Base-by-base conservation (phyloP, 2,888 invertebrate species). In the Hyles lineata region DNA sequence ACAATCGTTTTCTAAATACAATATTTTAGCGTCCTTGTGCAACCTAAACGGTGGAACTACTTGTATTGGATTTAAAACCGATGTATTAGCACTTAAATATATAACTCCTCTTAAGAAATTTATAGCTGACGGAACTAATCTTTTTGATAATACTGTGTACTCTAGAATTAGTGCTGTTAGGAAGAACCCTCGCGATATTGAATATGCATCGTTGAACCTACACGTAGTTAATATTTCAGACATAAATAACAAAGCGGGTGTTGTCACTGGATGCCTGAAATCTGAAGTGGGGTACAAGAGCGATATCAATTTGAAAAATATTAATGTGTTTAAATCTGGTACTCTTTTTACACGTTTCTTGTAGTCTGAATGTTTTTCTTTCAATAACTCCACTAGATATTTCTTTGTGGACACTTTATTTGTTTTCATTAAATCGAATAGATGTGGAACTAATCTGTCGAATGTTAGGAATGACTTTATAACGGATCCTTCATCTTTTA, bases 231-330 rank as follows among this genome's bases (percentile, higher is more conserved):
- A 89, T 83, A 98, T 97, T 88, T 98, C 97, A 59, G 97, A 96
- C 91, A 99, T 97, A 80, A 98, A 98, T 76, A 98, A 94, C 79
- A 97, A 94, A 80, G 95, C 94, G n/a, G 98, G 98, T 19, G 98
- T 98, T n/a, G 97, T 97, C 5, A 99, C 96, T 0, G 97, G 97
- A 95, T 99, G 99, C 60, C 97, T 95, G 87, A 97, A 98, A 91
- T 99, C 99, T 0, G 99, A 98, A 0, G 98, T 97, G 0, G 99
- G 97, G 90, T 97, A 99, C 72, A 99, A 87, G 62, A 97, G 89
- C 9, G 97, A 96, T 5, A 98, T 95, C 77, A 98, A 85, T 92
- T 98, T 98, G 75, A 99, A 96, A 84, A 98, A 96, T 77, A 98
- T 92, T 59, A 99, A 87, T 83, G 96, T 96, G 79, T 97, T 96